phyloP scores from a whole-genome alignment of 2,797 vertebrate species.

The Sternarchorhynchus goeldii region DNA sequence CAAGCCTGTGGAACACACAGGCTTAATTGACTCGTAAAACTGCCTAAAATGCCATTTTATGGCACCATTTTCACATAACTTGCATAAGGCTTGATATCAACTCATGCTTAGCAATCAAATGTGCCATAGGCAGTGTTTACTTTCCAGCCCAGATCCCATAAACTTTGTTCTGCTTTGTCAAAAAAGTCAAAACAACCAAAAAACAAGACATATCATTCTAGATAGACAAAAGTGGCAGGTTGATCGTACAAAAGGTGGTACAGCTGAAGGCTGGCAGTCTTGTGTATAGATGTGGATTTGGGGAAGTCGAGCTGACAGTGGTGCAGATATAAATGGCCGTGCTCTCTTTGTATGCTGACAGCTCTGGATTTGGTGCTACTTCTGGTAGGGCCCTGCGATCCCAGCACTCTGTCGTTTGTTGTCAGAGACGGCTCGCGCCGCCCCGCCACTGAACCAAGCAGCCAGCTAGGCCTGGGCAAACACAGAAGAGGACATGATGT shows the following conservation, averaged over 20 bases:
- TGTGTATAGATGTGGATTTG: slow-evolving; percentile 40
- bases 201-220: slow-evolving; percentile 29
- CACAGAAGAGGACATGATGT: slow-evolving; percentile 69
- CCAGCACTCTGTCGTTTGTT: slow-evolving; percentile 73
- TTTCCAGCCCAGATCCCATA: slow-evolving; percentile 64
- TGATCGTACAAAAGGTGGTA: slow-evolving; percentile 41
- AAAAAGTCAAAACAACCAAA: slow-evolving; percentile 26
- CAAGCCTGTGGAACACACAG: slow-evolving; percentile 63
- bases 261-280: slow-evolving; percentile 31
- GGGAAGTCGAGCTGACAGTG: slow-evolving; percentile 68
- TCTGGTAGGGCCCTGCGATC: slow-evolving; percentile 75
- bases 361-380: slow-evolving; percentile 73
- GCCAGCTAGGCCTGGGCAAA: slow-evolving; percentile 68
- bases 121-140: slow-evolving; percentile 67
- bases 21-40: slow-evolving; percentile 79
- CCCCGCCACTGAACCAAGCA: slow-evolving; percentile 37
- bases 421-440: slow-evolving; percentile 63
- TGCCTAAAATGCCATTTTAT: slow-evolving; percentile 73
- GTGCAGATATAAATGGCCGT: slow-evolving; percentile 69
- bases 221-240: slow-evolving; percentile 59
- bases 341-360: slow-evolving; percentile 75
- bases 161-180: slow-evolving; percentile 49
- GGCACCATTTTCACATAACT: slow-evolving; percentile 71
- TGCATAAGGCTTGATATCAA: slow-evolving; percentile 71
- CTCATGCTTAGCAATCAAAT: slow-evolving; percentile 71